Conservation (phyloP, 1,140 invertebrate genomes). For the Lucilia cuprina region DNA sequence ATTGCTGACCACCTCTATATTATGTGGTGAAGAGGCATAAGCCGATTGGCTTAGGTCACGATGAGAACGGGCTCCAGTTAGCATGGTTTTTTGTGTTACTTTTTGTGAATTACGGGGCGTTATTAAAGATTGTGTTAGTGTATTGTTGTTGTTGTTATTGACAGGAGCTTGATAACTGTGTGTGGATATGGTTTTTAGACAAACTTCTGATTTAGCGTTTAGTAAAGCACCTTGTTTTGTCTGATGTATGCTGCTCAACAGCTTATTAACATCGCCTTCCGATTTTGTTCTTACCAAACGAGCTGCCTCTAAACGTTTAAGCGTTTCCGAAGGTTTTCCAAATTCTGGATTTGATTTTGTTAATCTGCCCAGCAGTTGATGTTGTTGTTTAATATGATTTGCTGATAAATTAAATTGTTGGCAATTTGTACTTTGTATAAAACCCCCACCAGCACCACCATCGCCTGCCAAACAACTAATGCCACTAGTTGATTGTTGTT, state of each 20-base stretch:
- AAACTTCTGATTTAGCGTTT: conserved; percentile 59
- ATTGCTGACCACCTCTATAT: background rate
- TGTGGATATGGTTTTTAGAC: conserved; percentile 54
- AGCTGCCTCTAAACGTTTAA: conserved; percentile 22
- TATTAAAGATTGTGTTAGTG: background rate
- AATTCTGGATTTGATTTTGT: conserved; percentile 53
- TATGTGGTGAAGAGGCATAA: background rate
- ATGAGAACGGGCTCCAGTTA: conserved; percentile 53
- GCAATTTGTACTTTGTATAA: conserved; percentile 38
- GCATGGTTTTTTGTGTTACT: conserved; percentile 33
- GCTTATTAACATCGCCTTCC: conserved; percentile 45
- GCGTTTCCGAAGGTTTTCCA: background rate
- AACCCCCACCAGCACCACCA: conserved; percentile 4
- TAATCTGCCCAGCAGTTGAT: conserved; percentile 43
- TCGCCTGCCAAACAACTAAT: conserved; percentile 32
- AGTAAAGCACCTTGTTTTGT: conserved; percentile 33
- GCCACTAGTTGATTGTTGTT: conserved; percentile 39
- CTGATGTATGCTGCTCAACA: conserved; percentile 39
- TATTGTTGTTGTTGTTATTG: background rate
- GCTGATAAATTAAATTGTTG: conserved; percentile 30
- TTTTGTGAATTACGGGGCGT: background rate
- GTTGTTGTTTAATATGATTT: conserved; percentile 32
- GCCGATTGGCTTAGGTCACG: conserved; percentile 49
- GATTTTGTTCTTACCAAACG: conserved; percentile 56
- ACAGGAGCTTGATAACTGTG: conserved; percentile 49